Conservation (phyloP, 2,888 invertebrate genomes). For the Iselma pallidipennis region DNA sequence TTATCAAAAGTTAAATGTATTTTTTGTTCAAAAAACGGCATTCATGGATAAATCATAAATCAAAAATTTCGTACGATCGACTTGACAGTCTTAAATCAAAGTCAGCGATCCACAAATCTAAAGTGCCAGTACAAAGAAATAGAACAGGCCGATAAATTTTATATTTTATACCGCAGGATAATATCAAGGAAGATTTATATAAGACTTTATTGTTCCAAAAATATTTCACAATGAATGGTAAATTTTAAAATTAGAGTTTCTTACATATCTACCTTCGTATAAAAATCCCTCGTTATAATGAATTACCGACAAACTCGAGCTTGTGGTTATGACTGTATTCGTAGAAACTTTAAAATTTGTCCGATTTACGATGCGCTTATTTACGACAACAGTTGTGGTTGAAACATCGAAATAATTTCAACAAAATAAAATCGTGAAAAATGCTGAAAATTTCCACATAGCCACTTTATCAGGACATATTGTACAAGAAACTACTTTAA, state of each 20-base stretch:
- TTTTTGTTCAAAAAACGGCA: background rate
- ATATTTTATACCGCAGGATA: background rate
- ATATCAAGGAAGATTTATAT: conserved; percentile 50
- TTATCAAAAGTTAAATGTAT: background rate
- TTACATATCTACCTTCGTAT: conserved; percentile 47
- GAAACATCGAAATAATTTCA: background rate
- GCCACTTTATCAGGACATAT: background rate
- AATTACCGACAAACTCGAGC: conserved; percentile 46
- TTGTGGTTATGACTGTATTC: conserved; percentile 46
- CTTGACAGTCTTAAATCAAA: background rate
- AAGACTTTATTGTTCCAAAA: conserved; percentile 52
- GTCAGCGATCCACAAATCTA: background rate
- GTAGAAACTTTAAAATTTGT: conserved; percentile 14
- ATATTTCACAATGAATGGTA: conserved; percentile 38
- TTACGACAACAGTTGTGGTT: conserved; percentile 33
- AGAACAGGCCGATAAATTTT: background rate
- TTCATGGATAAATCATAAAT: background rate
- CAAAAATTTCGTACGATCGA: background rate
- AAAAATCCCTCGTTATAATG: conserved; percentile 50
- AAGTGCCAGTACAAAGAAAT: background rate
- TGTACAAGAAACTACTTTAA: background rate
- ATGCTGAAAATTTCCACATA: background rate
- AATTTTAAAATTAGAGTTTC: conserved; percentile 53
- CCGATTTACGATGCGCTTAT: conserved; percentile 48
- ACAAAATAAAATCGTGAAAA: background rate